A percentile compares a stretch with the other conserved stretches of the same genome.
Conservation (phyloP, 2,888 invertebrate genomes). For the Synergus gifuensis region DNA sequence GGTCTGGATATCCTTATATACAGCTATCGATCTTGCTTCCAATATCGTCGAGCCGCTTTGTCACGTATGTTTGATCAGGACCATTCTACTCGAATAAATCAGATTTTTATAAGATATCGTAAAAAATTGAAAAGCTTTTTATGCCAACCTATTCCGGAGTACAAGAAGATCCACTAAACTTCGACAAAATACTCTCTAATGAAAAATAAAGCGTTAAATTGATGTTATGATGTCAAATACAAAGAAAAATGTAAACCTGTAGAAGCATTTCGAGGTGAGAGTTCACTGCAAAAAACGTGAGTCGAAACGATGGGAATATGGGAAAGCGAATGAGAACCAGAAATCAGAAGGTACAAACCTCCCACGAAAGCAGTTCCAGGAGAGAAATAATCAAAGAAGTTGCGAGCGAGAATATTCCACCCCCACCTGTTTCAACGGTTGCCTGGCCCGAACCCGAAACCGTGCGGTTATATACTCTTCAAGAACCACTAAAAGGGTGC, state of each 20-base stretch:
- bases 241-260: neutral
- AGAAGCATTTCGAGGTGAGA: neutral
- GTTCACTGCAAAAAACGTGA: neutral
- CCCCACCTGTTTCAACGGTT: conserved; percentile 47
- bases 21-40: conserved; percentile 56
- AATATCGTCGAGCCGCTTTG: conserved; percentile 71
- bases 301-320: conserved; percentile 28
- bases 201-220: neutral
- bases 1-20: conserved; percentile 48
- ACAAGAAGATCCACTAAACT: neutral
- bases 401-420: conserved; percentile 19
- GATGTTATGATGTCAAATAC: too few species aligned
- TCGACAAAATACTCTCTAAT: neutral
- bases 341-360: conserved; percentile 38
- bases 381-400: conserved; percentile 29
- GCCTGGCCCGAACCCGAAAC: conserved; percentile 68
- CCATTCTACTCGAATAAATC: conserved; percentile 51
- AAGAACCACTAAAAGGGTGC: conserved; percentile 71
- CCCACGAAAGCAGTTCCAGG: conserved; percentile 39
- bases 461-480: conserved; percentile 56
- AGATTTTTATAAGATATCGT: conserved; percentile 15
- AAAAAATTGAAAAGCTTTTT: neutral
- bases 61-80: conserved; percentile 66
- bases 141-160: neutral
- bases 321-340: conserved; percentile 30